Base-by-base conservation (phyloP, 2,797 vertebrate genomes). In the Valencia hispanica region DNA sequence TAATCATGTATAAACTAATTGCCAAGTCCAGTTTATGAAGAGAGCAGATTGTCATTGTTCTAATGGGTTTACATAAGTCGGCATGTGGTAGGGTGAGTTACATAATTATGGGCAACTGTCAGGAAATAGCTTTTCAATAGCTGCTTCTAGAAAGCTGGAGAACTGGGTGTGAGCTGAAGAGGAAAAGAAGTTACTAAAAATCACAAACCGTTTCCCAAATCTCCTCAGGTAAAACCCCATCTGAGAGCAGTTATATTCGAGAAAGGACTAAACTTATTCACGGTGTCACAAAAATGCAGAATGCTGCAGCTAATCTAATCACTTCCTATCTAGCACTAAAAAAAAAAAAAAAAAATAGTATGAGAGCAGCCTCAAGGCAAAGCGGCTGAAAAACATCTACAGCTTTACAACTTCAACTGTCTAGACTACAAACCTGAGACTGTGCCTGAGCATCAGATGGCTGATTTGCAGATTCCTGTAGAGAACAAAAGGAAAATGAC, bases 381-480 rank as follows among this genome's bases (percentile, higher is more conserved):
- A 45, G 20, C 12, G 14, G 30, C 8, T 30, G 6, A 47, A 5
- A 34, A 32, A 6, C 43, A 27, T 43, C 1, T 4, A 17, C 70
- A 53, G 15, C 7, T 36, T 0, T n/a, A n/a, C 17, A 39, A 11
- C 18, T 14, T 66, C 22, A 30, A 17, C 47, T 12, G n/a, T 27
- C 41, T 55, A 14, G 1, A 71, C 30, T 17, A 50, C 83, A 53
- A 69, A 88, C 83, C 85, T 74, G 66, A 1, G 47, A 41, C 0
- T 2, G 12, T 0, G 30, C 72, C 59, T 74, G 74, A 20, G 61
- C 1, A 27, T 79, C 80, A 41, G 73, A 43, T 41, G 83, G 45
- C 12, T 34, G 27, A 61, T 72, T 50, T 45, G 53, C 22, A 18
- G 86, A 77, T 4, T 77, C 61, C 88, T 91, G 66, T 11, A 11